Evolutionary conservation across 2,113 vertebrate genomes (phyloP).

Genomic region (Cyanoramphus novaezelandiae): DNA sequence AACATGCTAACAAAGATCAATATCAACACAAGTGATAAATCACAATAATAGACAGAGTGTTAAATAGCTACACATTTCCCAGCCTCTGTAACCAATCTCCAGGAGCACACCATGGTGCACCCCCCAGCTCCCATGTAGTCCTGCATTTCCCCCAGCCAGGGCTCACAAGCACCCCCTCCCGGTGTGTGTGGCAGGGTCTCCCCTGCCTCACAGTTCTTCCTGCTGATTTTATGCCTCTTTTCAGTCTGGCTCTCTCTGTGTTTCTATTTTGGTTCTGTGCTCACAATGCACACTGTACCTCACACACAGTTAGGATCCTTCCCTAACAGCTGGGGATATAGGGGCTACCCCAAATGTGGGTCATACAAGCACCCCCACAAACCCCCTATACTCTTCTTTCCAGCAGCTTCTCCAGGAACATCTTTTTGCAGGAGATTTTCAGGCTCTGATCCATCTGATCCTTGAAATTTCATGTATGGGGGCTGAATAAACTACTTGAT

Average conservation of each 20-base stretch:
- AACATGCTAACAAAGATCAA: background rate
- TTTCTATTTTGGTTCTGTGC: background rate
- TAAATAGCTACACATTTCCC: rapidly evolving
- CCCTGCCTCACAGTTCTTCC: rapidly evolving
- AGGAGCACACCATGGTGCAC: rapidly evolving
- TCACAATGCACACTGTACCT: rapidly evolving
- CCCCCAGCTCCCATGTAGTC: no score
- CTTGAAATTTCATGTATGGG: background rate
- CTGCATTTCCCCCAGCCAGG: rapidly evolving
- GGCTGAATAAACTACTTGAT: background rate
- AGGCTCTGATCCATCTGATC: background rate
- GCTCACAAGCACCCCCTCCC: background rate
- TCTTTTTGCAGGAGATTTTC: background rate
- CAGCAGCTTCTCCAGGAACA: background rate
- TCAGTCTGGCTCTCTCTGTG: rapidly evolving
- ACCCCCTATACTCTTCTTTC: background rate
- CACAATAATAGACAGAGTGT: background rate
- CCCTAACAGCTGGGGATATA: no score
- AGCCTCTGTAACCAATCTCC: no score
- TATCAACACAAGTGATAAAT: background rate
- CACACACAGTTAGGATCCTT: rapidly evolving
- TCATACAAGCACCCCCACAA: rapidly evolving
- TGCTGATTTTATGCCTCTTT: no score
- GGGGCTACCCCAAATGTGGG: rapidly evolving
- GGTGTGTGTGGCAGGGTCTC: rapidly evolving